Conservation (phyloP, 2,113 vertebrate genomes). For the Uropsilus gracilis region DNA sequence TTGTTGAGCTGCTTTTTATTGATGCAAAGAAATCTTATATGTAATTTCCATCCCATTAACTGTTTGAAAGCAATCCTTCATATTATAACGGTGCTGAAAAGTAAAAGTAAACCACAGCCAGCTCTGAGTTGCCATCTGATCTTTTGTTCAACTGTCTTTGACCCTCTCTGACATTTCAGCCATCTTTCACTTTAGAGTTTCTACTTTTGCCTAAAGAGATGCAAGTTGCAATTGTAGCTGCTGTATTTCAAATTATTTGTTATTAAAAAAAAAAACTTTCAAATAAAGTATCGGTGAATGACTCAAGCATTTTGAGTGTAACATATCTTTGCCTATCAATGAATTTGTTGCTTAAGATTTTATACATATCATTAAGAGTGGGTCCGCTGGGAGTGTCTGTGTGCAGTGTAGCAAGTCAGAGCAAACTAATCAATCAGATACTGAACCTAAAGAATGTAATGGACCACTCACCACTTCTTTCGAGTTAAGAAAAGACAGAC, state of each 20-base stretch:
- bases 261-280: neutral
- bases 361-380: neutral
- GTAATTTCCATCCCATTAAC: constrained; percentile 77
- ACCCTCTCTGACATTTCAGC: constrained; percentile 45
- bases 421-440: too few species aligned
- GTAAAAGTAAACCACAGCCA: constrained; percentile 47
- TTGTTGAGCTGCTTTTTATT: constrained; percentile 68
- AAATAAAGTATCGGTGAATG: neutral
- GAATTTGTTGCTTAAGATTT: neutral
- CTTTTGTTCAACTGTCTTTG: constrained; percentile 59
- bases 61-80: constrained; percentile 63
- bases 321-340: neutral
- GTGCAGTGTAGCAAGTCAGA: too few species aligned
- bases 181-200: constrained; percentile 23
- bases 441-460: too few species aligned
- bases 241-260: constrained; percentile 38
- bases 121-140: constrained; percentile 35
- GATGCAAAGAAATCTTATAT: constrained; percentile 69
- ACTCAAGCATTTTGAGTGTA: neutral
- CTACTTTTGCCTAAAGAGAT: constrained; percentile 52
- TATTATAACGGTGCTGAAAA: constrained; percentile 55
- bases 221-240: neutral
- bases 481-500: too few species aligned
- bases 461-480: too few species aligned
- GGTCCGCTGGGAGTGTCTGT: too few species aligned